Evolutionary conservation across 2,888 invertebrate species (phyloP), one percentile per base, ranked within the genome.

Genomic region (Agrotis ipsilon): DNA sequence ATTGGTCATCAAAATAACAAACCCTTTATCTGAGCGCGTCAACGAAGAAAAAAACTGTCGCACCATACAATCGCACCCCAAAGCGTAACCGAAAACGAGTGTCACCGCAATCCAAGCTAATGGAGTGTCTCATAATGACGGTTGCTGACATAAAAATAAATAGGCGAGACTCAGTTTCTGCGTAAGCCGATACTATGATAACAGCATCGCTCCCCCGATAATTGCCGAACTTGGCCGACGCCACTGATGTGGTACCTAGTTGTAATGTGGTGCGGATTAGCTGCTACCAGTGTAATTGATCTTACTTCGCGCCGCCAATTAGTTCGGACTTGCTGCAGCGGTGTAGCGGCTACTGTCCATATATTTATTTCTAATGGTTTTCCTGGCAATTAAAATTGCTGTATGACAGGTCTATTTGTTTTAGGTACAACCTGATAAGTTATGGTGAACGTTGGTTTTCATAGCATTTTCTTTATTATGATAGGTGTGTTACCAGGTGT

Each of bases 81-180:
- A 90, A 92, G 91, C 92, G 95, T 94, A 95, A 96, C 96, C 94
- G 94, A 96, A 95, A 95, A 94, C 95, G 93, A 92, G 93, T 92
- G 90, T 91, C 92, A 92, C 94, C 94, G 95, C 96, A 96, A 96
- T 96, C 96, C 95, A 92, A 96, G 94, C 95, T 96, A 96, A 96
- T 96, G 96, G 96, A 96, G 96, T 96, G 96, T 96, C 96, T 94
- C 95, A 95, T 96, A 95, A 96, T 96, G 96, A 95, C 95, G 95
- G 95, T 95, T 95, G 95, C 95, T 96, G 96, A 96, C 96, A 96
- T 96, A 96, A 96, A 96, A 96, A 96, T 96, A 96, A 96, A 96
- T 96, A 96, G 96, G 94, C 95, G 92, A 95, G 96, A 95, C 93
- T 96, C 96, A 92, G 96, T 96, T 96, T 96, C 96, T 96, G 94